Conservation (phyloP, 1,140 invertebrate genomes). For the Choristoneura fumiferana region DNA sequence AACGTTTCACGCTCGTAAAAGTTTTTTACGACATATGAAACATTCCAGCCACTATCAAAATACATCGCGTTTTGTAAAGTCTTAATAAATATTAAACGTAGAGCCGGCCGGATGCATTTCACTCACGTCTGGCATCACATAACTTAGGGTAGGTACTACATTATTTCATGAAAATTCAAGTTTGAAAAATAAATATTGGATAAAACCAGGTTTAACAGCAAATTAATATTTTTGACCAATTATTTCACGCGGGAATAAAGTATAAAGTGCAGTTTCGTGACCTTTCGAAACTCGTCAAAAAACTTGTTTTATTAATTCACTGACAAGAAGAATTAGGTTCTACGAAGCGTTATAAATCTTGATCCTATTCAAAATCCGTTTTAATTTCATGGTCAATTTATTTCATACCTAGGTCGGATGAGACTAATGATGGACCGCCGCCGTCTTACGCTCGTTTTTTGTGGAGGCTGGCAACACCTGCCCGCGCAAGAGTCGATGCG, state of each 20-base stretch:
- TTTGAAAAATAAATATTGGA: too few species aligned
- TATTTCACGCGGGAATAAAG: too few species aligned
- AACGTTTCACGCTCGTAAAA: slow-evolving; percentile 50
- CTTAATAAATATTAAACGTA: slow-evolving; percentile 17
- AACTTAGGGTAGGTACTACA: too few species aligned
- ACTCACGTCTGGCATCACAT: background rate
- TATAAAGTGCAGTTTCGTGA: too few species aligned
- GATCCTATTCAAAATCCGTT: slow-evolving; percentile 10
- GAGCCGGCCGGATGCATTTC: slow-evolving; percentile 9
- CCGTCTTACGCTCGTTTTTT: slow-evolving; percentile 71
- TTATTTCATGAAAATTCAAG: too few species aligned
- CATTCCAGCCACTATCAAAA: slow-evolving; percentile 40
- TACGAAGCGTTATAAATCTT: slow-evolving; percentile 14
- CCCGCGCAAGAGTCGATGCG: slow-evolving; percentile 57
- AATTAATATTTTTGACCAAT: too few species aligned
- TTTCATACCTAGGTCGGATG: slow-evolving; percentile 39
- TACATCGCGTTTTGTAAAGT: slow-evolving; percentile 23
- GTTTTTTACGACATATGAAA: slow-evolving; percentile 52
- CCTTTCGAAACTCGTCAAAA: too few species aligned
- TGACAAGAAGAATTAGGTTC: background rate
- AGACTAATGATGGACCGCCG: slow-evolving; percentile 56
- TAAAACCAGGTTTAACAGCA: too few species aligned
- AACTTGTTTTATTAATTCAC: background rate
- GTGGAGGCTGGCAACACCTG: slow-evolving; percentile 63
- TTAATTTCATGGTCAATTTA: slow-evolving; percentile 46